A percentile compares a stretch with the other conserved stretches of the same genome.
Conservation (phyloP, 2,888 invertebrate species). For the Acrocyrtus sp. region DNA sequence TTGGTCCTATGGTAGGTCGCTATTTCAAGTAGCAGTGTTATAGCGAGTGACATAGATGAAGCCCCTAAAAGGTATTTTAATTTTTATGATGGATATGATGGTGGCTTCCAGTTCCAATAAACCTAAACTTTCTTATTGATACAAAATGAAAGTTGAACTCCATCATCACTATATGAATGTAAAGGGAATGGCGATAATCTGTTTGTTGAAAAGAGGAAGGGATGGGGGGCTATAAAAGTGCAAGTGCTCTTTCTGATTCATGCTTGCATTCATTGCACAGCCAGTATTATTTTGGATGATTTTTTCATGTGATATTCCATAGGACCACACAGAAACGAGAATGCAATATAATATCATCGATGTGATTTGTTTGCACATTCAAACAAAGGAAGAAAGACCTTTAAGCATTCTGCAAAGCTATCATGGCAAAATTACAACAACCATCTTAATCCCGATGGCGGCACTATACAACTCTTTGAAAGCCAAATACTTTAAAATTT, state of each 20-base stretch:
- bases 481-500: too few species aligned
- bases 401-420: too few species aligned
- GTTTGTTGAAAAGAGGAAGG: too few species aligned
- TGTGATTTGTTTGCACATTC: background rate
- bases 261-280: background rate
- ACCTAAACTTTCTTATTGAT: too few species aligned
- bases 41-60: background rate
- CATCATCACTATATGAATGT: slow-evolving; percentile 1
- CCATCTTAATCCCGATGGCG: too few species aligned
- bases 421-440: too few species aligned
- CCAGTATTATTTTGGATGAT: background rate
- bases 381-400: slow-evolving; percentile 13
- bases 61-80: background rate
- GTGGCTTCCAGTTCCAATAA: background rate
- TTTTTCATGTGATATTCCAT: too few species aligned
- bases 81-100: slow-evolving; percentile 1
- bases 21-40: background rate
- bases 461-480: too few species aligned
- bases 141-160: slow-evolving; percentile 4
- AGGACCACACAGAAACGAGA: too few species aligned
- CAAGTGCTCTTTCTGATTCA: background rate
- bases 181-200: too few species aligned
- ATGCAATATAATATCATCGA: background rate
- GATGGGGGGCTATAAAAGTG: slow-evolving; percentile 41
- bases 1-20: background rate